These are phyloP conservation scores for Odontothrips loti DNA, from an alignment of 2,888 invertebrate species.

Conservation along the genomic window DNA sequence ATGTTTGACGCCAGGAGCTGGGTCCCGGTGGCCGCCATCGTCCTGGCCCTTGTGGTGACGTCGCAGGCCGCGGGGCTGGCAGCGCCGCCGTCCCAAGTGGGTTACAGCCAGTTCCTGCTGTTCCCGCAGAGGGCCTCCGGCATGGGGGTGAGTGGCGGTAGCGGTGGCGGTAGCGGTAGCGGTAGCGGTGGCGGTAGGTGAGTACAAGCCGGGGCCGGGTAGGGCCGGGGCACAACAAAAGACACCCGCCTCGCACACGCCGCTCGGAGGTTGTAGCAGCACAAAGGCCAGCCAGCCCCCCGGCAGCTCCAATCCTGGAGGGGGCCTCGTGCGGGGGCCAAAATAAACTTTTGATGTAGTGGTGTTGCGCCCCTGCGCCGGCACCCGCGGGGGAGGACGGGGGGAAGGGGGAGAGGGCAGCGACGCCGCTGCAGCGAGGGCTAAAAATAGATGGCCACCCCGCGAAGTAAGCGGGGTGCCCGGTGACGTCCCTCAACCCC, in stretches of 20 bases:
- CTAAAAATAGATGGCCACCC: background rate
- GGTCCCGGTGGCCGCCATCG: background rate
- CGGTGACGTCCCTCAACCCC: background rate
- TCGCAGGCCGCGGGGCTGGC: background rate
- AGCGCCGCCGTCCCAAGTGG: background rate
- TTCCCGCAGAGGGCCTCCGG: background rate
- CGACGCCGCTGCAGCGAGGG: background rate
- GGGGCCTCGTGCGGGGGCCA: background rate
- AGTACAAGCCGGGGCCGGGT: background rate
- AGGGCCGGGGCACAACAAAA: background rate
- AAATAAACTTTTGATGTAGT: constrained; percentile 16
- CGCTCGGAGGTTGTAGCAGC: background rate
- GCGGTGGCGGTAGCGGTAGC: background rate
- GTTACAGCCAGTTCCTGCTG: constrained; percentile 22
- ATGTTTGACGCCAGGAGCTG: background rate
- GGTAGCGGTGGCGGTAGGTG: background rate
- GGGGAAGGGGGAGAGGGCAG: background rate
- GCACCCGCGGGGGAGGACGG: background rate
- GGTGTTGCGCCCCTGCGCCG: background rate
- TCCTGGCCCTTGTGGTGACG: background rate
- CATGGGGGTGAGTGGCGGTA: background rate
- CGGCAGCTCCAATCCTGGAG: no score
- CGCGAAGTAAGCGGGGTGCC: background rate
- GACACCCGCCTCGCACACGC: background rate
- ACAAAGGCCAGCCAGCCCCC: background rate